phyloP scores from a whole-genome alignment of 1,140 invertebrate genomes.

The Mamestra configurata region DNA sequence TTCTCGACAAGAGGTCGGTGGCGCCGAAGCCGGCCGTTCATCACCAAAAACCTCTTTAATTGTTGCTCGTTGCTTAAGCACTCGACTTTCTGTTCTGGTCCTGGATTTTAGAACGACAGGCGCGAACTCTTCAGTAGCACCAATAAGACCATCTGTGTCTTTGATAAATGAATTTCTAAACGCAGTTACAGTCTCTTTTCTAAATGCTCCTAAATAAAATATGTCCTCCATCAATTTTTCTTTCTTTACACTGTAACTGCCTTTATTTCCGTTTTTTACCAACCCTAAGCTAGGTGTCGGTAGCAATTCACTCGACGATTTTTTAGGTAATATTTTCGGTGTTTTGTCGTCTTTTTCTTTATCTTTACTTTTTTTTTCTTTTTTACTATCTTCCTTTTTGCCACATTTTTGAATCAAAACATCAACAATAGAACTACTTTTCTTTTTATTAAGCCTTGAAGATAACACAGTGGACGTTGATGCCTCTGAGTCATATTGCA shows the following conservation, averaged over 20 bases:
- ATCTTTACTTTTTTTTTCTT: conserved; percentile 88
- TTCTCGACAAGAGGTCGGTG: conserved; percentile 86
- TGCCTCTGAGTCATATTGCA: conserved; percentile 91
- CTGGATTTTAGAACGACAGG: conserved; percentile 92
- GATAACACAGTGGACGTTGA: conserved; percentile 89
- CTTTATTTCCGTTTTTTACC: conserved; percentile 84
- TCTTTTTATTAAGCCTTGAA: conserved; percentile 84
- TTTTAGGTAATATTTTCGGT: conserved; percentile 88
- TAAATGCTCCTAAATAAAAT: conserved; percentile 90
- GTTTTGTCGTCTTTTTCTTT: conserved; percentile 87
- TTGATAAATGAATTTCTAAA: conserved; percentile 91
- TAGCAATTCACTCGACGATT: conserved; percentile 88
- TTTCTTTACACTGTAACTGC: conserved; percentile 86
- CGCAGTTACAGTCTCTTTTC: conserved; percentile 91
- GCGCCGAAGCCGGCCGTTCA: conserved; percentile 86
- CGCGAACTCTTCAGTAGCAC: conserved; percentile 89
- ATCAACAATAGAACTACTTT: conserved; percentile 90
- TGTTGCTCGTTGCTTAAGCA: conserved; percentile 92
- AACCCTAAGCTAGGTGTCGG: conserved; percentile 88
- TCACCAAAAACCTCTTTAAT: conserved; percentile 94
- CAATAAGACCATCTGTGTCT: conserved; percentile 88
- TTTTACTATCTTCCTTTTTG: conserved; percentile 88
- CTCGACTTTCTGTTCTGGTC: conserved; percentile 92
- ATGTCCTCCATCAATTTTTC: conserved; percentile 87
- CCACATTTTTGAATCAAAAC: conserved; percentile 90